Evolutionary conservation across 2,113 vertebrate genomes (phyloP), one percentile per base, ranked within the genome.

Genomic region (Irena cyanogastra): DNA sequence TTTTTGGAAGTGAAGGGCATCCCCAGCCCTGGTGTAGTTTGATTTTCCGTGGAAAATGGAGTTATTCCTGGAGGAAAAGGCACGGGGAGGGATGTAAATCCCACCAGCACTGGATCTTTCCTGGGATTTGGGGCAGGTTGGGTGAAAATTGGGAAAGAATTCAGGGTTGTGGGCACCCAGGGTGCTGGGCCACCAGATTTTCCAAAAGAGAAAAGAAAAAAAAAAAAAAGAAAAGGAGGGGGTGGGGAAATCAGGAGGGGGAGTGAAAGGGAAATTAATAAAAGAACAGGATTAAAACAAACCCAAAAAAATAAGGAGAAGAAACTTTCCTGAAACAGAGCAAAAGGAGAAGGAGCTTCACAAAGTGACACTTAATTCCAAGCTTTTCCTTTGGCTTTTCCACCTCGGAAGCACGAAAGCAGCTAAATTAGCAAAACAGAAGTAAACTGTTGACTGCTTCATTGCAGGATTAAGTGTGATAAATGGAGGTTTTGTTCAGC

Each of bases 401-500:
- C 93, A 97, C 97, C 96, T 97, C 90, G 92, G 97, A 80, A 96
- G 95, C 97, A 98, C 98, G 98, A 98, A 98, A 98, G 98, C 96
- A 96, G 97, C 97, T 97, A 98, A 98, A 98, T 98, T 98, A 98
- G 98, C 98, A 98, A 98, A 98, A 98, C 98, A 99, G 98, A 98
- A 98, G 98, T 98, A 98, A 98, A 99, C 98, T 98, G 98, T 98
- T 98, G 98, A 99, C 98, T 98, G 98, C 98, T 98, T 98, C 98
- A 98, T 99, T 98, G 98, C 97, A 96, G 98, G 98, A 98, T 99
- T 99, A 99, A 99, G 97, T 98, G 98, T 99, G 98, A 99, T 99
- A 99, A 99, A 99, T 99, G 98, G 99, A 97, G 98, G 98, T 99
- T 99, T 99, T 99, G 99, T 99, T 99, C 99, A 98, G 98, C 98